Conservation (phyloP, 2,888 invertebrate species). For the Ariolimax columbianus region DNA sequence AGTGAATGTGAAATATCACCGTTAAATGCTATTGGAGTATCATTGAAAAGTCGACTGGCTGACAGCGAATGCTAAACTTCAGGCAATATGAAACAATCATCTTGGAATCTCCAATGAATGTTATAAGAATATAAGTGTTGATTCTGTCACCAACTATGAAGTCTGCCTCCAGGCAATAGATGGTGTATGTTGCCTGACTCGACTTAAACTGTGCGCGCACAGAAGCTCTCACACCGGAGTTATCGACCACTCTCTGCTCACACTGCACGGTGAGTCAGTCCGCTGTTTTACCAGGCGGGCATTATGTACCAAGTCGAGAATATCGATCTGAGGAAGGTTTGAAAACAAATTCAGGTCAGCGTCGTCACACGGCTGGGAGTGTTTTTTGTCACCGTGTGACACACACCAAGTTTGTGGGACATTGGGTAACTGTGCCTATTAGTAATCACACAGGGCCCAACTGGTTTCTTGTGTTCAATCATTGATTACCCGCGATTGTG, state of each 20-base stretch:
- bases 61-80: too few relatives aligned
- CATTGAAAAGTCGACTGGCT: too few relatives aligned
- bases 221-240: neutral
- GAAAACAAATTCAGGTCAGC: neutral
- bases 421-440: neutral
- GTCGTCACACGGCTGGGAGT: neutral
- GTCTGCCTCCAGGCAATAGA: neutral
- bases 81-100: too few relatives aligned
- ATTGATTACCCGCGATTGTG: neutral
- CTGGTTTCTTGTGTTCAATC: neutral
- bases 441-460: too few relatives aligned
- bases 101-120: too few relatives aligned
- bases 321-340: neutral
- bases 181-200: neutral
- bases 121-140: too few relatives aligned
- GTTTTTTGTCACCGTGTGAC: neutral
- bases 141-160: too few relatives aligned
- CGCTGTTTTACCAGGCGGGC: neutral
- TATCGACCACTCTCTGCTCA: neutral
- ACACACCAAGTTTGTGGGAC: neutral
- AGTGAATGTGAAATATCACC: too few relatives aligned
- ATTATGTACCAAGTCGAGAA: neutral
- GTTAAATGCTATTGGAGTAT: too few relatives aligned
- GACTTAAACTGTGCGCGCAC: neutral
- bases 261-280: neutral